phyloP scores from a whole-genome alignment of 2,888 invertebrate genomes.

The Aporophyla lueneburgensis region DNA sequence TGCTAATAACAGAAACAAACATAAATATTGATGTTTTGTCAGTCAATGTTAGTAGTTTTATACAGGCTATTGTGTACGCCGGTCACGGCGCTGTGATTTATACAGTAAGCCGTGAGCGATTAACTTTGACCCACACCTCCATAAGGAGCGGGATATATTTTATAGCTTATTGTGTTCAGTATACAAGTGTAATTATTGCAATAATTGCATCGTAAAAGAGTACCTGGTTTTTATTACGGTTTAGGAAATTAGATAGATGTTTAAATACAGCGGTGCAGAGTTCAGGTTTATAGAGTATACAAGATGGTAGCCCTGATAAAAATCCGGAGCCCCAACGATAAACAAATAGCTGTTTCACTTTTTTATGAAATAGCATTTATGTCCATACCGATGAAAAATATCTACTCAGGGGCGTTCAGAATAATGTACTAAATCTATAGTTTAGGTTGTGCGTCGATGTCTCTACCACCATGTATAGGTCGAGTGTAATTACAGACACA shows the following conservation, averaged over 20 bases:
- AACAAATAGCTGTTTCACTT: too few species aligned
- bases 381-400: too few species aligned
- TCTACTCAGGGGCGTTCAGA: too few species aligned
- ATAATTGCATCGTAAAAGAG: not conserved
- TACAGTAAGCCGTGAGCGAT: slow-evolving; percentile 35
- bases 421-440: too few species aligned
- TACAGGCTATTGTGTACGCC: slow-evolving; percentile 17
- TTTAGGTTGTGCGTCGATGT: too few species aligned
- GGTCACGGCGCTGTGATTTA: slow-evolving; percentile 32
- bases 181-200: not conserved
- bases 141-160: slow-evolving; percentile 10
- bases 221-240: not conserved
- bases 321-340: too few species aligned
- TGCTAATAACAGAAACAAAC: slow-evolving; percentile 35
- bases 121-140: slow-evolving; percentile 31
- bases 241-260: not conserved
- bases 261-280: too few species aligned
- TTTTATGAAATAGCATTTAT: too few species aligned
- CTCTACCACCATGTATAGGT: too few species aligned
- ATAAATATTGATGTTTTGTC: slow-evolving; percentile 32
- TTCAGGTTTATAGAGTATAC: too few species aligned
- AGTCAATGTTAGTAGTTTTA: slow-evolving; percentile 6
- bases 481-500: too few species aligned
- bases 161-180: slow-evolving; percentile 38
- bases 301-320: too few species aligned